Base-by-base conservation (phyloP, 1,140 invertebrate genomes). In the Maconellicoccus hirsutus region DNA sequence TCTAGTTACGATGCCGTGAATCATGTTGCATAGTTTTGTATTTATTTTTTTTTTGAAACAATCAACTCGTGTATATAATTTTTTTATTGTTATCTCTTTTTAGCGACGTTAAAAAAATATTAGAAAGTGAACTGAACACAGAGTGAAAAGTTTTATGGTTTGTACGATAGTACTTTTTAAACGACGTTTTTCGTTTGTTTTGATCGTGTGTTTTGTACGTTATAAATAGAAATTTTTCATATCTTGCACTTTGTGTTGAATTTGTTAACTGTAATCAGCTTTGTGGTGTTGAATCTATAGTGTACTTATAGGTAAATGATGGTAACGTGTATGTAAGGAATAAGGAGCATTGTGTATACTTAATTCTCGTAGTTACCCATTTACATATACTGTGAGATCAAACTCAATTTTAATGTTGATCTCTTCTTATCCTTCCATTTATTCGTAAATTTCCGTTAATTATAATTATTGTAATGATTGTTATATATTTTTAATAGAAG, bases 401-500 rank as follows among this genome's bases (percentile, higher is more conserved):
- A 19, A 52, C n/a, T 52, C 42, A 52, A 52, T 52, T 52, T 52
- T 8, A 52, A 8, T 52, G 2, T 16, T 52, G 42, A 52, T 52
- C 42, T 52, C 42, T 16, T 52, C n/a, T n/a, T 52, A 52, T 52
- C 42, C 42, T 52, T 52, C 42, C 42, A 52, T 52, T 52, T 52
- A 52, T 52, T 52, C n/a, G 42, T 52, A 52, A 52, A 52, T 52
- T 16, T 52, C 42, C 10, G 42, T 52, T 52, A 52, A 52, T 52
- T 52, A 52, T 16, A 52, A 52, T 19, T 52, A 52, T 52, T 52
- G 42, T 52, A 52, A 52, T 16, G 42, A 52, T 52, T 52, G 42
- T 52, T 52, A 52, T 52, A 52, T 52, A 52, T 52, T 52, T 33
- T 52, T 52, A 52, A 52, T 52, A 52, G 42, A 52, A 52, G n/a